A percentile compares a stretch with the other conserved stretches of the same genome.
These are phyloP conservation scores for Ictalurus punctatus DNA, from an alignment of 2,113 vertebrate genomes.

Conservation along the genomic window DNA sequence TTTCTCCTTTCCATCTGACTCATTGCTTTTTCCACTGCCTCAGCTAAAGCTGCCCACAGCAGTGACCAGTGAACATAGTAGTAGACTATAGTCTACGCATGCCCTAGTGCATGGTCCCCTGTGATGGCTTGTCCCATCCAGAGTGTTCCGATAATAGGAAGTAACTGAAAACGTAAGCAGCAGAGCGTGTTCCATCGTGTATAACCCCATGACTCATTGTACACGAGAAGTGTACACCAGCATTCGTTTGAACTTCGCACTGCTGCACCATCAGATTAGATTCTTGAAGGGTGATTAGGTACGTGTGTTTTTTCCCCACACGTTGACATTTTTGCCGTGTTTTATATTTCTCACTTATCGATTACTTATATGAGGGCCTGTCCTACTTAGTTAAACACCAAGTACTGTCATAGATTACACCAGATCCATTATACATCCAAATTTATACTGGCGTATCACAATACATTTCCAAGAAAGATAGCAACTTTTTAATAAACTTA, in stretches of 20 bases:
- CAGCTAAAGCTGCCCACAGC: background rate
- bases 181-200: background rate
- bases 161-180: background rate
- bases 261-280: background rate
- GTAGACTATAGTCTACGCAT: background rate
- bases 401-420: background rate
- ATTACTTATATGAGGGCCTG: background rate
- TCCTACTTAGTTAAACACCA: background rate
- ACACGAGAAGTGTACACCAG: background rate
- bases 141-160: no score
- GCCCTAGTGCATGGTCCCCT: background rate
- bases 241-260: background rate
- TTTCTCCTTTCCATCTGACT: constrained; percentile 2
- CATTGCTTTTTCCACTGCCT: constrained; percentile 1
- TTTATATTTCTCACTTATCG: background rate
- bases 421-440: background rate
- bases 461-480: background rate
- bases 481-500: background rate
- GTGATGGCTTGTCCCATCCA: no score
- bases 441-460: background rate
- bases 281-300: background rate
- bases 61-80: background rate
- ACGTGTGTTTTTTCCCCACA: background rate
- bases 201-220: background rate
- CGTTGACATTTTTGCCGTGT: background rate